These are phyloP conservation scores for Leucania comma DNA, from an alignment of 2,888 invertebrate genomes.

Conservation along the genomic window DNA sequence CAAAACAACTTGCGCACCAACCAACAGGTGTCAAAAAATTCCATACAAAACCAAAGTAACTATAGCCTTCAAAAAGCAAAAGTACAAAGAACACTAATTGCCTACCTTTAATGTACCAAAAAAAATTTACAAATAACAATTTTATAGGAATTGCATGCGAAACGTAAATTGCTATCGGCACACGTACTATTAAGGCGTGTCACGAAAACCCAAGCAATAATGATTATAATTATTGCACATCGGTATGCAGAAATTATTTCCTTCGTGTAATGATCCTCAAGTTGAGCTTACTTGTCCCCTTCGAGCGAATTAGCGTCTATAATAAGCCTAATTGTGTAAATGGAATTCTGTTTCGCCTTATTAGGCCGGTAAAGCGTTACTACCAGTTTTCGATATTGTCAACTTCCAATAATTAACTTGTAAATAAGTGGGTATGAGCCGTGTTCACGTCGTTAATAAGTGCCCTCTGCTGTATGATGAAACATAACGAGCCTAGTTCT, in stretches of 20 bases:
- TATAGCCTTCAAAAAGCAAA: slow-evolving; percentile 18
- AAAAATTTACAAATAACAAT: slow-evolving; percentile 68
- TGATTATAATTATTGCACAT: slow-evolving; percentile 79
- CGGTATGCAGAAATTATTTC: slow-evolving; percentile 83
- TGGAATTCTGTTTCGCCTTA: slow-evolving; percentile 76
- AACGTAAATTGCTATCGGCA: slow-evolving; percentile 69
- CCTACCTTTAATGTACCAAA: slow-evolving; percentile 43
- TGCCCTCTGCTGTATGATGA: slow-evolving; percentile 57
- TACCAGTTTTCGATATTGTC: slow-evolving; percentile 72
- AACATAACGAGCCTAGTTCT: slow-evolving; percentile 57
- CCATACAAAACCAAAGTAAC: slow-evolving; percentile 9
- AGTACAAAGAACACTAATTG: slow-evolving; percentile 48
- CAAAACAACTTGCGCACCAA: neutral
- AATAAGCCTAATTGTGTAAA: slow-evolving; percentile 85
- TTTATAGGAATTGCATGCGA: slow-evolving; percentile 73
- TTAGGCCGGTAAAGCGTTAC: slow-evolving; percentile 67
- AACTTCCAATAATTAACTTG: slow-evolving; percentile 69
- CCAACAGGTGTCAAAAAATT: neutral
- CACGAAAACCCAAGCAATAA: slow-evolving; percentile 74
- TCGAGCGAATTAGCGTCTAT: slow-evolving; percentile 79
- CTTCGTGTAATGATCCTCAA: slow-evolving; percentile 68
- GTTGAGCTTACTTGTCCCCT: slow-evolving; percentile 85
- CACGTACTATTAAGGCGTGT: slow-evolving; percentile 69
- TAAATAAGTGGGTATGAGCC: slow-evolving; percentile 63
- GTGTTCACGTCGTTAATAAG: slow-evolving; percentile 56